Evolutionary conservation across 2,797 vertebrate species (phyloP).

Genomic region (Geotrypetes seraphini): DNA sequence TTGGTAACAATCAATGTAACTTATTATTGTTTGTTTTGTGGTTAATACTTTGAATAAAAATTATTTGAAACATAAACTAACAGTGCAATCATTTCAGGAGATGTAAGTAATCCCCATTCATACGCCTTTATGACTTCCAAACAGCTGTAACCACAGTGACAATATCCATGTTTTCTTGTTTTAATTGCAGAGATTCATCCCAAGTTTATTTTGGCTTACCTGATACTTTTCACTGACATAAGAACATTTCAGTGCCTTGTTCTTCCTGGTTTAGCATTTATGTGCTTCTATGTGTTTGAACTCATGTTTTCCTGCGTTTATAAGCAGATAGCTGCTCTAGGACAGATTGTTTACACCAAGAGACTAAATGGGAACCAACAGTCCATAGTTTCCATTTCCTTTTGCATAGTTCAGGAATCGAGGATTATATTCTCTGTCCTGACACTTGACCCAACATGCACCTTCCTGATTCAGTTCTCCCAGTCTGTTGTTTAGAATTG

Average conservation of each 20-base stretch:
- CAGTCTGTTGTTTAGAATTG: conserved; percentile 11
- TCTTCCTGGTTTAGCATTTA: conserved; percentile 28
- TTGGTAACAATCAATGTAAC: too few species aligned
- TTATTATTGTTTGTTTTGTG: too few species aligned
- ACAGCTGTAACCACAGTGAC: conserved; percentile 20
- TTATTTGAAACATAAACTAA: too few species aligned
- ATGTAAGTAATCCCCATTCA: too few species aligned
- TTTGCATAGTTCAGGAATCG: conserved; percentile 27
- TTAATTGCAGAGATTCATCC: conserved; percentile 20
- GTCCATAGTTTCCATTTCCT: conserved; percentile 42
- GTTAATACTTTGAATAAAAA: too few species aligned
- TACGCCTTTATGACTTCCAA: conserved; percentile 15
- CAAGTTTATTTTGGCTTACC: conserved; percentile 27
- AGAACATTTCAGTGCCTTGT: conserved; percentile 16
- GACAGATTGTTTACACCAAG: conserved; percentile 32
- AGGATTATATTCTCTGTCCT: background rate
- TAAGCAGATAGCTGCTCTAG: conserved; percentile 36
- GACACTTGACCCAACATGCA: background rate
- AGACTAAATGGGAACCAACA: conserved; percentile 21
- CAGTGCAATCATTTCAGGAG: too few species aligned
- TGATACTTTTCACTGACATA: conserved; percentile 23
- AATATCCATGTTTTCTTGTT: conserved; percentile 19
- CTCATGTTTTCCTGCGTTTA: conserved; percentile 35
- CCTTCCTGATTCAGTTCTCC: conserved; percentile 15
- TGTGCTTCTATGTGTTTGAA: conserved; percentile 36